Evolutionary conservation across 2,797 vertebrate genomes (phyloP).

Genomic region (Amblyraja radiata): DNA sequence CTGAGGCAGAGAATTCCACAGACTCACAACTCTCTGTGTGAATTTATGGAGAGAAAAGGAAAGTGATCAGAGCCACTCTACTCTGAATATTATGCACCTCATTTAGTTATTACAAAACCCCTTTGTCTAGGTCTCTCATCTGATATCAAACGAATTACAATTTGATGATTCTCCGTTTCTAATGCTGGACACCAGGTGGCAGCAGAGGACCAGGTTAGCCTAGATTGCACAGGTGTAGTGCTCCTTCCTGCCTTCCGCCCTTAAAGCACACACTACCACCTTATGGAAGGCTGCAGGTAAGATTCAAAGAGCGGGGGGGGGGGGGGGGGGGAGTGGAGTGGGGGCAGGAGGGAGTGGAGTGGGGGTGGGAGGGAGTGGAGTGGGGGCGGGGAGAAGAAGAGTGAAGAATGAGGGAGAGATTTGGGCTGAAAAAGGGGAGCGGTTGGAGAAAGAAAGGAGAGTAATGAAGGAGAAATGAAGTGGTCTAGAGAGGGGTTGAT

Average conservation of each 20-base stretch:
- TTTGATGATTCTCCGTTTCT: neutral
- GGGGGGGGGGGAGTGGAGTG: no score
- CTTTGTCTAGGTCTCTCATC: neutral
- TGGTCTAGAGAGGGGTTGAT: neutral
- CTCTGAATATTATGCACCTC: neutral
- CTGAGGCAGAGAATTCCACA: no score
- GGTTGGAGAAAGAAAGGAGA: no score
- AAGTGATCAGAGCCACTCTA: neutral
- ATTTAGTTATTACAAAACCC: neutral
- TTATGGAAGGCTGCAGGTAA: no score
- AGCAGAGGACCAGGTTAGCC: neutral
- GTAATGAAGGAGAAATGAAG: neutral
- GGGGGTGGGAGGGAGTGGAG: neutral
- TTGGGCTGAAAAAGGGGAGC: neutral
- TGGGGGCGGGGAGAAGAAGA: neutral
- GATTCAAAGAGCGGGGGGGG: no score
- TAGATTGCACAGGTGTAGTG: neutral
- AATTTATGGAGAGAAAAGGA: neutral
- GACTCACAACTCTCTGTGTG: no score
- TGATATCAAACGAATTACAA: neutral
- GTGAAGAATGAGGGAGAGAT: neutral
- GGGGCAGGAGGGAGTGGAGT: neutral
- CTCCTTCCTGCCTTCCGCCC: no score
- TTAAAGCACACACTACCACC: no score
- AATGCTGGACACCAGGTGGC: neutral